These are phyloP conservation scores for Trissoscelio sp. DNA, from an alignment of 2,888 invertebrate genomes.

Conservation along the genomic window DNA sequence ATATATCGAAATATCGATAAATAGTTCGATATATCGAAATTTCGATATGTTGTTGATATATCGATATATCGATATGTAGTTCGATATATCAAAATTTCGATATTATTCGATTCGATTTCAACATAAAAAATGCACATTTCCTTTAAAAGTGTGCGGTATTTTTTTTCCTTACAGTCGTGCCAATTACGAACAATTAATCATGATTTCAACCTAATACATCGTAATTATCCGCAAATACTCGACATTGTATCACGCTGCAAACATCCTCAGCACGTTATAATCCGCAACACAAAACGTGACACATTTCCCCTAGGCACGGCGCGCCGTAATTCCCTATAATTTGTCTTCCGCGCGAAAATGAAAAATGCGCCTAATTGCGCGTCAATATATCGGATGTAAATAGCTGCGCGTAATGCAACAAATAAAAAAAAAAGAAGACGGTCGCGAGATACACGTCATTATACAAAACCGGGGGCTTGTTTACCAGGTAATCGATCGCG, in stretches of 20 bases:
- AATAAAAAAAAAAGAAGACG: slow-evolving; percentile 35
- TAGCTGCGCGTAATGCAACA: slow-evolving; percentile 19
- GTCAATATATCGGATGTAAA: slow-evolving; percentile 36
- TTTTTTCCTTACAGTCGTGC: too few relatives aligned
- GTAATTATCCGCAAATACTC: slow-evolving; percentile 2
- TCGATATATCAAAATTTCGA: too few relatives aligned
- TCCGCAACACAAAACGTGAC: slow-evolving; percentile 35
- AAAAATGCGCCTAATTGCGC: slow-evolving; percentile 37
- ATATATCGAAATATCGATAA: too few relatives aligned
- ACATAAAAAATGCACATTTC: too few relatives aligned
- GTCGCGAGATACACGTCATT: slow-evolving; percentile 37
- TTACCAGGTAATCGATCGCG: slow-evolving; percentile 51
- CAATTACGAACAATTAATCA: too few relatives aligned
- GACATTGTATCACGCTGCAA: slow-evolving; percentile 15
- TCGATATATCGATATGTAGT: too few relatives aligned
- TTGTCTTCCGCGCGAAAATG: slow-evolving; percentile 25
- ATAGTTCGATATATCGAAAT: too few relatives aligned
- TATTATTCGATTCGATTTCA: too few relatives aligned
- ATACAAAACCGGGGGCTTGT: slow-evolving; percentile 40
- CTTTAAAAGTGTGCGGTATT: too few relatives aligned
- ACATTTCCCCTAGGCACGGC: slow-evolving; percentile 11
- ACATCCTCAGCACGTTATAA: slow-evolving; percentile 33
- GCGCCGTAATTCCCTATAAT: slow-evolving; percentile 34
- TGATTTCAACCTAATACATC: background rate
- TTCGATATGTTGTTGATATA: too few relatives aligned